Evolutionary conservation across 1,140 invertebrate species (phyloP), one percentile per base, ranked within the genome.

Genomic region (Ladona fulva): DNA sequence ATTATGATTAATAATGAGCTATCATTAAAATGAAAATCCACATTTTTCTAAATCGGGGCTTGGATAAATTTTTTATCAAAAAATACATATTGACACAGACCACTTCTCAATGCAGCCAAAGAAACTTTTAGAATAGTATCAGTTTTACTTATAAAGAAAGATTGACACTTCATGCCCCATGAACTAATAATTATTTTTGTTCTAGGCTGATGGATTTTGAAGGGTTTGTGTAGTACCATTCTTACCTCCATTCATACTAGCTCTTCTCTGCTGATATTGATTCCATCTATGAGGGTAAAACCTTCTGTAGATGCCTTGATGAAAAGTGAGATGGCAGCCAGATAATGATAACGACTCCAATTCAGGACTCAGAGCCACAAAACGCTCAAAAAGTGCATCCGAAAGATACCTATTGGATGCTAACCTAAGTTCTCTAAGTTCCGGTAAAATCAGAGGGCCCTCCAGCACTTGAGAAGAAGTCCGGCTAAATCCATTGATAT

Each of bases 341-440:
- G 89, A 89, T 76, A 93, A 84, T 81, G 89, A 88, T 0, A 93
- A 82, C 25, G 87, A 84, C 79, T 90, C 85, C 12, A 93, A 80
- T 77, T 86, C 86, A 25, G 88, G 87, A 80, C 89, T 88, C 12
- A 90, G 85, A n/a, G 87, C 85, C 0, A 90, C 85, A 81, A 93
- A 86, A 80, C 90, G 87, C 81, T 90, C 88, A 42, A 93, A 89
- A 24, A 92, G 84, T 44, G 88, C 88, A 87, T 93, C 92, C 0
- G 91, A 91, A 0, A 93, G 83, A 82, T 92, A 92, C 77, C 91
- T 86, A 82, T 92, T 91, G 52, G 88, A 87, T 14, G 87, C 87
- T 78, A 93, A 82, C 78, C 88, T 90, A 29, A 93, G 82, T 74
- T 85, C 84, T 79, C 84, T 87, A 16, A 93, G 84, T 77, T 89